Base-by-base conservation (phyloP, 2,888 invertebrate species). In the Pheosia gnoma region DNA sequence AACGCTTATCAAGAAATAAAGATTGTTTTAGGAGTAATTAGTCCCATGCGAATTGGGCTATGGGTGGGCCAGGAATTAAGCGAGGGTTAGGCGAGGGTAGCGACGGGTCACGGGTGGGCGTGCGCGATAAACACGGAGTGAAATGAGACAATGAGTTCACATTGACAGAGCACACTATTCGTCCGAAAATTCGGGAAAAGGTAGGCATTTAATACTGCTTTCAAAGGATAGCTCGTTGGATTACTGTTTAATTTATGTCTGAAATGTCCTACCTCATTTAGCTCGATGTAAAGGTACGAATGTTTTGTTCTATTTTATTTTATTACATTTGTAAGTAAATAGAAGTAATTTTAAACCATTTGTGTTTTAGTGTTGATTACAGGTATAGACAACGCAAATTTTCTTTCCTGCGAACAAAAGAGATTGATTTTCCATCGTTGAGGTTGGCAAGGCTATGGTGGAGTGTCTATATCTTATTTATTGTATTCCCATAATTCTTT, bases 1-100 rank as follows among this genome's bases (percentile, higher is more conserved):
- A 74, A 63, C 66, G 65, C 67, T 74, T 74, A 64, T 72, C 72
- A 74, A 72, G 62, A 60, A 59, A 66, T 68, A 71, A 69, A 66
- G 75, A 72, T 66, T 65, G 60, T 45, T 51, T 37, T 64, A 63
- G 62, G 64, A 13, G 53, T 72, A 66, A 72, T 74, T 68, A 68
- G 55, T 72, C 71, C 69, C 59, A 57, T n/a, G 9, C 65, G 71
- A 71, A 63, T 68, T 59, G 62, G 59, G 65, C 54, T 36, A 64
- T 57, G 73, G 67, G 59, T 45, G 62, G 43, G 68, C 56, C 51
- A 56, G 39, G 45, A 65, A 67, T 49, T 60, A 5, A 57, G 59
- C 47, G 41, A 61, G 65, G 65, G 66, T 37, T 52, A 55, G 59
- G 37, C 57, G 56, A 66, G 64, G 37, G 51, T 51, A 13, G 51